Evolutionary conservation across 2,888 invertebrate species (phyloP), one percentile per base, ranked within the genome.

Genomic region (Brachynemurus nebulosus): DNA sequence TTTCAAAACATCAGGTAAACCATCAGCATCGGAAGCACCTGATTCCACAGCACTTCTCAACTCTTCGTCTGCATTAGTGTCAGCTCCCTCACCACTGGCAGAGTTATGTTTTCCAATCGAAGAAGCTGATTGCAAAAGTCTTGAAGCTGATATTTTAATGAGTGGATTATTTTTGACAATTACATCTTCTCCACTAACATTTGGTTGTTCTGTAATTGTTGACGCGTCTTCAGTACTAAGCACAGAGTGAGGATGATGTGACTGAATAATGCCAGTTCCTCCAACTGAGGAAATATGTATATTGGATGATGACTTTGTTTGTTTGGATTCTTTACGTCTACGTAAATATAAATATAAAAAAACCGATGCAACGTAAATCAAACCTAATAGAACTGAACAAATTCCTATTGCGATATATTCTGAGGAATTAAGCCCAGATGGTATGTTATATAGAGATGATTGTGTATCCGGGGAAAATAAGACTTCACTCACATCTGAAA

Each of bases 391-490:
- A 14, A 89, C 69, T 14, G 88, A 84, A 54, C 85, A 85, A 38
- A 86, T 72, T 21, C 84, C 89, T 46, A 90, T 86, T 1, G 86
- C 85, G 16, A 86, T 74, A 56, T 88, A 88, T 64, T 89, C 88
- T 8, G 80, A 72, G 11, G 80, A 70, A 18, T 78, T 75, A 46
- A 88, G 70, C 37, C 82, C 79, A 21, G 73, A 67, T 8, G 65
- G 64, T 37, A 68, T 61, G n/a, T 68, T 61, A 47, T 70, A 66
- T 1, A 71, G 53, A 19, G 60, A 71, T 16, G 75, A 70, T 44
- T 74, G 74, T 8, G 74, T 69, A 56, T 79, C 80, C 7, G 77
- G 69, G 45, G 79, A 73, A 59, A 88, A 88, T 40, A 76, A 74
- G 2, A 88, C 86, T 64, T 88, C 86, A 14, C 82, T 80, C 41